Evolutionary conservation across 1,140 invertebrate genomes (phyloP).

Genomic region (Scaptomyza pallida): DNA sequence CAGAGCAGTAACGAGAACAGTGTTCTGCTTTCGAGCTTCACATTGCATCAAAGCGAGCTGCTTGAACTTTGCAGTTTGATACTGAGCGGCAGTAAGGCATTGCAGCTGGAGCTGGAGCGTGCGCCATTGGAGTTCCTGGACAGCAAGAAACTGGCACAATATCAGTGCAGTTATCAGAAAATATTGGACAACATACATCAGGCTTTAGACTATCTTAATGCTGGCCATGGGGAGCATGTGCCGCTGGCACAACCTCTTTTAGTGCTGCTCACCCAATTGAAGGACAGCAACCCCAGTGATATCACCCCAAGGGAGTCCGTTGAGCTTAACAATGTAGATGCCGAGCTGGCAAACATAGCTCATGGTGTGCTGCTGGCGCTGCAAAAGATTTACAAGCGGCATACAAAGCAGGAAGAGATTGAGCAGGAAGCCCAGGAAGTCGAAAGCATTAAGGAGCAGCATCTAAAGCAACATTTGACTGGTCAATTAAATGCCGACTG

Average conservation of each 20-base stretch:
- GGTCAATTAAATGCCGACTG: slow-evolving; percentile 87
- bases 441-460: slow-evolving; percentile 84
- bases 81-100: slow-evolving; percentile 34
- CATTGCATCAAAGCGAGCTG: slow-evolving; percentile 32
- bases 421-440: slow-evolving; percentile 6
- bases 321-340: slow-evolving; percentile 63
- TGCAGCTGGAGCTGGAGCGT: slow-evolving; percentile 46
- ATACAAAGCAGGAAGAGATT: slow-evolving; percentile 65
- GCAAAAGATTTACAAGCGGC: slow-evolving; percentile 89
- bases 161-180: slow-evolving; percentile 42
- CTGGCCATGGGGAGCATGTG: slow-evolving; percentile 43
- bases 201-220: slow-evolving; percentile 30
- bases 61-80: slow-evolving; percentile 42
- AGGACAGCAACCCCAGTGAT: neutral
- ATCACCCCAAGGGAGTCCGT: neutral
- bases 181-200: slow-evolving; percentile 42
- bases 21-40: slow-evolving; percentile 15
- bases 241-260: slow-evolving; percentile 66
- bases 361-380: slow-evolving; percentile 87
- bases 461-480: slow-evolving; percentile 87
- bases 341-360: slow-evolving; percentile 85
- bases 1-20: slow-evolving; percentile 26
- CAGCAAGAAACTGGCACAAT: slow-evolving; percentile 24
- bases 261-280: slow-evolving; percentile 33
- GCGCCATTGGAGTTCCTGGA: slow-evolving; percentile 46